Base-by-base conservation (phyloP, 2,888 invertebrate genomes). In the Deilephila porcellus region DNA sequence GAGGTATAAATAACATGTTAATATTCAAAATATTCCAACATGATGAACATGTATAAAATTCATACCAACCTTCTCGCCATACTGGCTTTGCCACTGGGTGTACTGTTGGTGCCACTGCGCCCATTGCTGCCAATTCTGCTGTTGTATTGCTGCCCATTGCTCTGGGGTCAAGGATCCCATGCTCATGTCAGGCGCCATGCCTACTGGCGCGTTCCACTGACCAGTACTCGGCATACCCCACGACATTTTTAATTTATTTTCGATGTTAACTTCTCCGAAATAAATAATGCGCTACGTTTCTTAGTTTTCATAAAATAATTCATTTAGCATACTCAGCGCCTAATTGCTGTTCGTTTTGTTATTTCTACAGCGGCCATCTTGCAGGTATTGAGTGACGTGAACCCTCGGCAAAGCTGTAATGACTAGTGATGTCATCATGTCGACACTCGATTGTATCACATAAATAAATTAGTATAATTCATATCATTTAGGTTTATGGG, bases 81-180 rank as follows among this genome's bases (percentile, higher is more conserved):
- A 97, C 83, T 97, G 97, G 76, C 95, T 95, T 85, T 97, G 97
- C 97, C 97, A 97, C 82, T 97, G 96, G 71, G 96, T 96, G 90
- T 97, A 97, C 82, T 97, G 97, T 79, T 96, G 96, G 82, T 97
- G 97, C 97, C 97, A 97, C 80, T 97, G 97, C 14, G 96, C 95
- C 96, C 97, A 97, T 80, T 97, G 97, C 78, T 96, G 96, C 96
- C 96, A 97, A 83, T 96, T 96, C 86, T 97, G 96, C 80, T 97
- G 96, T 83, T 96, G 97, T 89, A 96, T 93, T 79, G 95, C 92
- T 63, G 96, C 93, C 97, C 97, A 97, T 88, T 97, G 97, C 80
- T 97, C 97, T 63, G 96, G 89, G 7, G 96, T 95, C 78, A 96
- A 96, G 29, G 94, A 82, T 25, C 86, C 87, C 87, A 93, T 87